phyloP scores from a whole-genome alignment of 1,140 invertebrate genomes.

The Ylistrum balloti region DNA sequence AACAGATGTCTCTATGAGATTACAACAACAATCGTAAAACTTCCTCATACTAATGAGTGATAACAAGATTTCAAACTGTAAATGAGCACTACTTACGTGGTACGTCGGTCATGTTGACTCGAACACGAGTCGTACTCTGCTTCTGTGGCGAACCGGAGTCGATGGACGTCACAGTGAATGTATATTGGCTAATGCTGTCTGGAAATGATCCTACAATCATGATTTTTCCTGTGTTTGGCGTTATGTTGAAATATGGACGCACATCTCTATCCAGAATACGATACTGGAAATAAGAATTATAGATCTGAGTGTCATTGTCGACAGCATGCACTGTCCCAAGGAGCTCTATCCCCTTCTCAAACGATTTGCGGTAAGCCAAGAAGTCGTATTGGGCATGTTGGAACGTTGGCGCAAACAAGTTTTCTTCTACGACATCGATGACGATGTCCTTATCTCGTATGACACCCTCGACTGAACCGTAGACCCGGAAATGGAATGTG shows the following conservation, averaged over 20 bases:
- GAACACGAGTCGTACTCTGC: conserved; percentile 55
- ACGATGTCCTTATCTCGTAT: conserved; percentile 61
- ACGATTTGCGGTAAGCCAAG: conserved; percentile 61
- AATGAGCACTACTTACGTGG: conserved; percentile 64
- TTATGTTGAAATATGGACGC: conserved; percentile 54
- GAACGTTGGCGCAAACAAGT: conserved; percentile 66
- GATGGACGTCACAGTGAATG: conserved; percentile 60
- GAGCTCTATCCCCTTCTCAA: conserved; percentile 30
- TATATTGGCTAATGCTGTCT: conserved; percentile 18
- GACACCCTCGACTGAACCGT: conserved; percentile 53
- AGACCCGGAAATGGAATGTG: conserved; percentile 65
- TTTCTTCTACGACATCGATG: conserved; percentile 63
- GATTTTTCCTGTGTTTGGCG: conserved; percentile 54
- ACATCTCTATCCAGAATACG: conserved; percentile 57
- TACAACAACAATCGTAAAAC: too few relatives aligned
- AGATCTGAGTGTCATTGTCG: conserved; percentile 60
- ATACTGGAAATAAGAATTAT: conserved; percentile 68
- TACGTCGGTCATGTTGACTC: conserved; percentile 59
- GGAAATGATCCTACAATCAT: conserved; percentile 53
- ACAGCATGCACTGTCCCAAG: conserved; percentile 62
- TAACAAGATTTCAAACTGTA: too few relatives aligned
- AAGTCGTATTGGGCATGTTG: conserved; percentile 50
- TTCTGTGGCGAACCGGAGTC: conserved; percentile 67
- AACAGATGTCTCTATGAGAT: too few relatives aligned
- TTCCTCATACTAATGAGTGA: too few relatives aligned